phyloP scores from a whole-genome alignment of 2,888 invertebrate species.

The Cryptophagus acutangulus region DNA sequence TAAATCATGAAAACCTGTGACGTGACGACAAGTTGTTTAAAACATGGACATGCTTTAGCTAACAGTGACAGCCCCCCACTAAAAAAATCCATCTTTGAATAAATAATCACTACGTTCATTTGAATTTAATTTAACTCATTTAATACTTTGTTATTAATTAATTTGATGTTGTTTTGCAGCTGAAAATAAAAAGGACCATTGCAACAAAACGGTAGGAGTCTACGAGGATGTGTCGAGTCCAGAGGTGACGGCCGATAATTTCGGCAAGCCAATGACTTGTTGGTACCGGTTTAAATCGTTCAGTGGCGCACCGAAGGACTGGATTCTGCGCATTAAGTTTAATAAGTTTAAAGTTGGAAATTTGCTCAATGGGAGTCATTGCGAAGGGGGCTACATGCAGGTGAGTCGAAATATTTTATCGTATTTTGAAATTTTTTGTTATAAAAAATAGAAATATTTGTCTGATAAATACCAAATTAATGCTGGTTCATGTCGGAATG shows the following conservation, averaged over 20 bases:
- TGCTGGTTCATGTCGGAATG: too few relatives aligned
- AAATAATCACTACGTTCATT: too few relatives aligned
- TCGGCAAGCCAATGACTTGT: conserved; percentile 81
- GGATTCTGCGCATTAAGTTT: conserved; percentile 83
- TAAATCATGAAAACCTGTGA: conserved; percentile 32
- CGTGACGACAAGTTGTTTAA: too few relatives aligned
- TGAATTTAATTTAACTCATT: too few relatives aligned
- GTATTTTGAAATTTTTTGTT: conserved; percentile 10
- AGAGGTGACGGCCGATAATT: conserved; percentile 74
- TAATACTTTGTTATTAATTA: too few relatives aligned
- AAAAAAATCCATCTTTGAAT: too few relatives aligned
- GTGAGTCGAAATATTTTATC: conserved; percentile 47
- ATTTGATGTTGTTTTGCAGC: conserved; percentile 40
- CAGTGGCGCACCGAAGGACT: conserved; percentile 81
- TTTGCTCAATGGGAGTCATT: conserved; percentile 79
- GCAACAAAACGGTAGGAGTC: conserved; percentile 90
- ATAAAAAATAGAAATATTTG: too few relatives aligned
- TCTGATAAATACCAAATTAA: too few relatives aligned
- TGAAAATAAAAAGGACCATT: conserved; percentile 76
- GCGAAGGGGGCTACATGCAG: conserved; percentile 85
- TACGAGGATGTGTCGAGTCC: conserved; percentile 89
- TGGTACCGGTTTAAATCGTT: conserved; percentile 87
- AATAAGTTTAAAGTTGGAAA: conserved; percentile 91
- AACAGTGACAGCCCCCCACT: too few relatives aligned
- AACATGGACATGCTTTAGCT: too few relatives aligned